A percentile compares a stretch with the other conserved stretches of the same genome.
Conservation (phyloP, 2,888 invertebrate species). For the Philaethria dido region DNA sequence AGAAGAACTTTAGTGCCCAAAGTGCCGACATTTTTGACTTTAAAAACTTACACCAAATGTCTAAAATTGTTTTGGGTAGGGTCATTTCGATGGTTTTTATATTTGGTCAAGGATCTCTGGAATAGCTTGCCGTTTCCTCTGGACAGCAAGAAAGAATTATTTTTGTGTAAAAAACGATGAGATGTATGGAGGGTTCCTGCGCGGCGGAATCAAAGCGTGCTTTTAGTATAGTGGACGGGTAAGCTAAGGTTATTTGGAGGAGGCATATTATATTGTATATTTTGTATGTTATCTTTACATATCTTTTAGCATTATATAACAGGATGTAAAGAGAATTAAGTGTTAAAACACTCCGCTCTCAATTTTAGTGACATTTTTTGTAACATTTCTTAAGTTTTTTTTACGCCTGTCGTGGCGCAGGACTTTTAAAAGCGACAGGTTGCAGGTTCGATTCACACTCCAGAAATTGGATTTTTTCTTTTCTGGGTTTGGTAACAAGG, state of each 20-base stretch:
- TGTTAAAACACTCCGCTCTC: too few species aligned
- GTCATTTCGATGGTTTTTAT: conserved; percentile 25
- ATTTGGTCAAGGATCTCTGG: conserved; percentile 32
- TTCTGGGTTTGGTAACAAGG: too few species aligned
- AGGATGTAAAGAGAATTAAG: too few species aligned
- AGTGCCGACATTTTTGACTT: conserved; percentile 21
- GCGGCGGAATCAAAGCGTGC: conserved; percentile 58
- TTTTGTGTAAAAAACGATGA: conserved; percentile 55
- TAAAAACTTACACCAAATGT: conserved; percentile 14
- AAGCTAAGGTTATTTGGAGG: not conserved
- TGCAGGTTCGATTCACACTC: too few species aligned
- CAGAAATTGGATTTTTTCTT: too few species aligned
- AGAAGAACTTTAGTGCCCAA: conserved; percentile 10
- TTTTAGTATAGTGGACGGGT: conserved; percentile 43
- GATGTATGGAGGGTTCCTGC: conserved; percentile 52
- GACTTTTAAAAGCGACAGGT: too few species aligned
- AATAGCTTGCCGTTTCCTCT: conserved; percentile 43
- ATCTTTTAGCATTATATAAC: not conserved
- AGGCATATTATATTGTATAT: too few species aligned
- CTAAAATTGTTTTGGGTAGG: conserved; percentile 21
- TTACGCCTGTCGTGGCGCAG: too few species aligned
- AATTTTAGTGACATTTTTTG: too few species aligned
- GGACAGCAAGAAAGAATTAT: conserved; percentile 58
- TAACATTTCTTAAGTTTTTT: too few species aligned
- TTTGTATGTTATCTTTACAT: not conserved